Evolutionary conservation across 2,888 invertebrate genomes (phyloP), one percentile per base, ranked within the genome.

Genomic region (Sesamia inferens): DNA sequence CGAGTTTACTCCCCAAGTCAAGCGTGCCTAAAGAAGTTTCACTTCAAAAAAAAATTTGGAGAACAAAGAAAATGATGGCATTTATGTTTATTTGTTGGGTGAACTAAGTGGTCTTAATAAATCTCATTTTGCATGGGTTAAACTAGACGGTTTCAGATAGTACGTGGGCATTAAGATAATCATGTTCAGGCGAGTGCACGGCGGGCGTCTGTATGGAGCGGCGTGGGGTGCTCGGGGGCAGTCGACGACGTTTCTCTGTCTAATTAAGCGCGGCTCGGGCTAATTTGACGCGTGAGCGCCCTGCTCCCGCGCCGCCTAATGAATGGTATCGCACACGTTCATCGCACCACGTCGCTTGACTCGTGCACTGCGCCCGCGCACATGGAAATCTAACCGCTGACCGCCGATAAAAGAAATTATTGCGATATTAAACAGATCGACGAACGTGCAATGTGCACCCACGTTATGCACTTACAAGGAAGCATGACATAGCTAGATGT

Each of bases 281-380:
- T 96, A 96, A 96, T 96, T 96, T 95, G 96, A 96, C 95, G 94
- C 95, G 92, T 89, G 93, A 92, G 92, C 89, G 88, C 89, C 88
- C 89, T 88, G 89, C 89, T 88, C 90, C 89, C 66, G 79, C 68
- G 71, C 91, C 92, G 92, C 92, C 93, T 96, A 96, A 96, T 96
- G 96, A 96, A 96, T 95, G 92, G 93, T 96, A 96, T 96, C 96
- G 94, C 94, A 95, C 95, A 95, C 96, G 95, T 95, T 93, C 94
- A 96, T 96, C 96, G 91, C 91, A 78, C 92, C 92, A 91, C 92
- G 93, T 92, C 90, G 88, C 88, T 83, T 83, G 87, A 90, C 91
- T 90, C 92, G 92, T 90, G 91, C 90, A 81, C 74, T 85, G 87
- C 90, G 89, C 89, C 87, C 87, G 89, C 87, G 91, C 92, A 91